Evolutionary conservation across 2,797 vertebrate species (phyloP).

Genomic region (Psittacula echo): DNA sequence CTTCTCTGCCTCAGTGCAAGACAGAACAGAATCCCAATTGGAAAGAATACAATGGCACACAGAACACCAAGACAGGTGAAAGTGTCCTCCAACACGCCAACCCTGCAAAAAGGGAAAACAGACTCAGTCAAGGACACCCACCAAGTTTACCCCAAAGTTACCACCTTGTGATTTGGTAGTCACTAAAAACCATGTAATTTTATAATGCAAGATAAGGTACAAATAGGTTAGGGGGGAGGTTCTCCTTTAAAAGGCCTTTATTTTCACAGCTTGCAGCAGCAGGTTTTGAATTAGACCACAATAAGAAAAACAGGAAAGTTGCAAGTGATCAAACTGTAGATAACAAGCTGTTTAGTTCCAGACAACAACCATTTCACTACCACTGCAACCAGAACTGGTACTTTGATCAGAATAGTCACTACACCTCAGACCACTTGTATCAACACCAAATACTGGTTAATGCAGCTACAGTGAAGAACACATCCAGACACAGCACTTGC

Average conservation of each 20-base stretch:
- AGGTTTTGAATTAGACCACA: not conserved
- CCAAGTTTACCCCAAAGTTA: not conserved
- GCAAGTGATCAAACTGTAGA: not conserved
- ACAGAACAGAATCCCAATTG: constrained; percentile 97
- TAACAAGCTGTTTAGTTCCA: not conserved
- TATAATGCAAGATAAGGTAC: not conserved
- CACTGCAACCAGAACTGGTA: not conserved
- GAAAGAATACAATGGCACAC: constrained; percentile 96
- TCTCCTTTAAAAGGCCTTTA: not conserved
- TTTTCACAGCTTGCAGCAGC: not conserved
- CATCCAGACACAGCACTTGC: not conserved
- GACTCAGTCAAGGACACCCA: constrained; percentile 13
- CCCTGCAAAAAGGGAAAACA: constrained; percentile 78
- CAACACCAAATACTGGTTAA: not conserved
- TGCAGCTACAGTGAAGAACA: not conserved
- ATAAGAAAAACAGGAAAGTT: not conserved
- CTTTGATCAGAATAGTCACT: no score
- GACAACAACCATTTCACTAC: not conserved
- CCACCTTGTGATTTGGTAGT: not conserved
- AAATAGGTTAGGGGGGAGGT: not conserved
- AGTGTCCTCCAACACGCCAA: constrained; percentile 96
- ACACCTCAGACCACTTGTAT: not conserved
- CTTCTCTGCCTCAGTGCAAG: constrained; percentile 94
- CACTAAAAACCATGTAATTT: not conserved
- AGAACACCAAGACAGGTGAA: constrained; percentile 97